Evolutionary conservation across 2,888 invertebrate species (phyloP).

Genomic region (Hecatera dysodea): DNA sequence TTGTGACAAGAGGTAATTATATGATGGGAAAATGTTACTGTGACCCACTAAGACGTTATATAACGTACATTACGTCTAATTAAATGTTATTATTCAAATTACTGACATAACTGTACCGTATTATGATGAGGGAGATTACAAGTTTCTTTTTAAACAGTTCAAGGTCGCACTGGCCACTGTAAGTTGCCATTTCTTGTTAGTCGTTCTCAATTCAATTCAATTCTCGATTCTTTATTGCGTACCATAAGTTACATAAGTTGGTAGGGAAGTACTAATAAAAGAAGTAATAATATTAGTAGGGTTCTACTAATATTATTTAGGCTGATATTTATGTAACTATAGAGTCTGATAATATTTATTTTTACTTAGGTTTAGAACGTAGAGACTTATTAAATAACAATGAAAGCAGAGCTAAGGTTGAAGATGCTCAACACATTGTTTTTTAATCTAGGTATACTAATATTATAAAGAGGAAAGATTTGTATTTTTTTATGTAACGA

Average conservation of each 20-base stretch:
- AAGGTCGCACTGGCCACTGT: conserved; percentile 6
- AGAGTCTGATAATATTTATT: background rate
- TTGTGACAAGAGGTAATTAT: conserved; percentile 31
- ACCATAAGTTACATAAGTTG: too few species aligned
- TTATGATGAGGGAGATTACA: conserved; percentile 12
- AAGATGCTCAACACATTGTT: background rate
- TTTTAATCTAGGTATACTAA: background rate
- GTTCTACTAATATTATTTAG: background rate
- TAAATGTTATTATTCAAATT: conserved; percentile 41
- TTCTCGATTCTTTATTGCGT: too few species aligned
- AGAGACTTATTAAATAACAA: background rate
- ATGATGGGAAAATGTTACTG: conserved; percentile 32
- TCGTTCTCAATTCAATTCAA: too few species aligned
- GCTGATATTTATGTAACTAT: background rate
- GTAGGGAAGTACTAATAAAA: too few species aligned
- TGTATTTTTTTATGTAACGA: too few species aligned
- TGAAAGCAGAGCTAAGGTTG: too few species aligned
- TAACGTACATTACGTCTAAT: conserved; percentile 47
- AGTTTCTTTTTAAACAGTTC: conserved; percentile 45
- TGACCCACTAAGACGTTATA: conserved; percentile 37
- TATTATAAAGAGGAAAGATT: too few species aligned
- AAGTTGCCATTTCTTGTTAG: background rate
- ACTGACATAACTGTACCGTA: conserved; percentile 21
- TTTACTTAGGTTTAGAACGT: background rate
- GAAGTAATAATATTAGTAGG: too few species aligned